Evolutionary conservation across 2,888 invertebrate genomes (phyloP).

Genomic region (Lottia scabra): DNA sequence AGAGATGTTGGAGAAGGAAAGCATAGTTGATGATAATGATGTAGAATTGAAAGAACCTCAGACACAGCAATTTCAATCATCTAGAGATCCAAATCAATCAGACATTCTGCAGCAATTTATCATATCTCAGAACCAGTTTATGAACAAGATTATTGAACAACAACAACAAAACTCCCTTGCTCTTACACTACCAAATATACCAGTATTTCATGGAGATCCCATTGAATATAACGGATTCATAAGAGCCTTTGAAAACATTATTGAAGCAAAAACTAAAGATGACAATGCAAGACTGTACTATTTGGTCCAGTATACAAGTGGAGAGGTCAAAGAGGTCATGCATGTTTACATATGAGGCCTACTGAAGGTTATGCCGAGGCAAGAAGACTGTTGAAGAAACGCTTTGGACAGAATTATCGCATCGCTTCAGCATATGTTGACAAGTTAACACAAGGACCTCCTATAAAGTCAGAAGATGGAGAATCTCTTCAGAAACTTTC

Average conservation of each 20-base stretch:
- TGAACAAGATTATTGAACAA: neutral
- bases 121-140: neutral
- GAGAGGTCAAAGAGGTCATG: slow-evolving; percentile 13
- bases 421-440: slow-evolving; percentile 9
- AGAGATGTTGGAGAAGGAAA: too few species aligned
- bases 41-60: too few species aligned
- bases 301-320: slow-evolving; percentile 16
- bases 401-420: slow-evolving; percentile 5
- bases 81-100: neutral
- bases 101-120: neutral
- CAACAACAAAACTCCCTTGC: neutral
- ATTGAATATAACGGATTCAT: neutral
- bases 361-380: slow-evolving; percentile 7
- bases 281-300: neutral
- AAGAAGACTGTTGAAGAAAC: neutral
- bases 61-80: neutral
- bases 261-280: neutral
- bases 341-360: slow-evolving; percentile 6
- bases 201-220: neutral
- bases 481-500: slow-evolving; percentile 26
- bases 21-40: too few species aligned
- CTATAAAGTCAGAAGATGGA: slow-evolving; percentile 13
- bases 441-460: neutral
- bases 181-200: neutral
- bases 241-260: neutral